Evolutionary conservation across 2,113 vertebrate species (phyloP).

Genomic region (Fukomys damarensis): DNA sequence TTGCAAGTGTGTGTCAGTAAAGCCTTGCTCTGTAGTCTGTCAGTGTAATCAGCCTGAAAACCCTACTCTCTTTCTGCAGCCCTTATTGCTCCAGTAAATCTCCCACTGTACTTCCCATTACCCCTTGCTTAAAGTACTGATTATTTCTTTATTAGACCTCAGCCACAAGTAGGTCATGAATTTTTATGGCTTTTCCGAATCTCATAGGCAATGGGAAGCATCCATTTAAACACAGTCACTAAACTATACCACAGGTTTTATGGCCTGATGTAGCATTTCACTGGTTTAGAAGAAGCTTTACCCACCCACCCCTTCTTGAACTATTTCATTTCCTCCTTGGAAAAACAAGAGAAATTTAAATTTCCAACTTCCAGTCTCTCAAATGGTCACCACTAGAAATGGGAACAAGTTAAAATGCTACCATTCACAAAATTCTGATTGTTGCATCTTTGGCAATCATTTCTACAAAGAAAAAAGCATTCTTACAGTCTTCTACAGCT

Average conservation of each 20-base stretch:
- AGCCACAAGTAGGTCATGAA: conserved; percentile 81
- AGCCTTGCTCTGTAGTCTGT: conserved; percentile 64
- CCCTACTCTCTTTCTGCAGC: conserved; percentile 56
- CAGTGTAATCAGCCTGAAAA: conserved; percentile 74
- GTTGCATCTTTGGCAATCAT: conserved; percentile 4
- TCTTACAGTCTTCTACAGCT: neutral
- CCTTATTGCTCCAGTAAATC: conserved; percentile 76
- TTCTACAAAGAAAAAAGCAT: neutral
- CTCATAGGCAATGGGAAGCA: conserved; percentile 79
- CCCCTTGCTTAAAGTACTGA: conserved; percentile 73
- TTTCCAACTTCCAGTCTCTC: neutral
- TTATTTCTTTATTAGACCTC: conserved; percentile 80
- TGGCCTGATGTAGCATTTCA: conserved; percentile 68
- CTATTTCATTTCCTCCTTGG: conserved; percentile 25
- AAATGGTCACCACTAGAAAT: neutral
- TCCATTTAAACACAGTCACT: conserved; percentile 75
- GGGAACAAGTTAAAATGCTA: neutral
- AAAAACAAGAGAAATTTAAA: conserved; percentile 14
- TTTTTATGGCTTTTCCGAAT: conserved; percentile 80
- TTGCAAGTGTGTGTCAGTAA: conserved; percentile 28
- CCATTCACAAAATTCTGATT: neutral
- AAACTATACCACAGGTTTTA: conserved; percentile 74
- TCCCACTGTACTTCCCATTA: conserved; percentile 74
- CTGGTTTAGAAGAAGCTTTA: conserved; percentile 57
- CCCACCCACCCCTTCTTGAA: conserved; percentile 48